These are phyloP conservation scores for Helicoverpa zea DNA, from an alignment of 1,140 invertebrate genomes.

Conservation along the genomic window DNA sequence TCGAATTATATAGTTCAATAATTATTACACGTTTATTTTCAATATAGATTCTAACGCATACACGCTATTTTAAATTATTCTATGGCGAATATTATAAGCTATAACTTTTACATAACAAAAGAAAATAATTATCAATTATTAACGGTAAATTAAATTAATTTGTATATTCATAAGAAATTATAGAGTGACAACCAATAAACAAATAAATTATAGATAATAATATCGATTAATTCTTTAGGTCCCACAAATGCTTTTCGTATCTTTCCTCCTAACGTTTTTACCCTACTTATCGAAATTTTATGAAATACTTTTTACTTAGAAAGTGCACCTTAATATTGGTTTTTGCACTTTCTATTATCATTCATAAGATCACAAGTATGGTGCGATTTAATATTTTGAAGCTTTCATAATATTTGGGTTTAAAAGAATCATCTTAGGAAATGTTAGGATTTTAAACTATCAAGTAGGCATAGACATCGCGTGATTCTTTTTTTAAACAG, in stretches of 20 bases:
- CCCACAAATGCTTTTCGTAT: constrained; percentile 19
- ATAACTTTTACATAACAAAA: constrained; percentile 18
- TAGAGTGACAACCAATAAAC: constrained; percentile 27
- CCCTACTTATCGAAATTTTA: neutral
- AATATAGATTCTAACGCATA: constrained; percentile 38
- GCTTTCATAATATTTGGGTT: neutral
- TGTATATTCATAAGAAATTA: constrained; percentile 33
- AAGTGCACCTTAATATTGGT: too few species aligned
- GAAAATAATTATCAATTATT: constrained; percentile 24
- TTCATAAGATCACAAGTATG: neutral
- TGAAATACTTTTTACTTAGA: neutral
- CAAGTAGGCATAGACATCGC: too few species aligned
- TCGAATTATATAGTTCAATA: constrained; percentile 13
- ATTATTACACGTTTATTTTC: constrained; percentile 27
- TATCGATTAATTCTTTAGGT: constrained; percentile 37
- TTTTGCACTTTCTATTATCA: neutral
- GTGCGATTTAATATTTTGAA: neutral
- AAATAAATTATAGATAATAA: constrained; percentile 28
- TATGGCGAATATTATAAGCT: constrained; percentile 10
- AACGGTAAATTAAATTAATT: constrained; percentile 7
- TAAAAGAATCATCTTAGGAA: neutral
- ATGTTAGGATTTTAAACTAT: too few species aligned
- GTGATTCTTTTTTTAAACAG: too few species aligned
- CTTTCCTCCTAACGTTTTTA: too few species aligned
- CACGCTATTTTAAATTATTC: neutral